Percentiles rank a stretch among this genome's conserved stretches.
Evolutionary conservation across 1,140 invertebrate species (phyloP).

Genomic region (Octopus bimaculoides): DNA sequence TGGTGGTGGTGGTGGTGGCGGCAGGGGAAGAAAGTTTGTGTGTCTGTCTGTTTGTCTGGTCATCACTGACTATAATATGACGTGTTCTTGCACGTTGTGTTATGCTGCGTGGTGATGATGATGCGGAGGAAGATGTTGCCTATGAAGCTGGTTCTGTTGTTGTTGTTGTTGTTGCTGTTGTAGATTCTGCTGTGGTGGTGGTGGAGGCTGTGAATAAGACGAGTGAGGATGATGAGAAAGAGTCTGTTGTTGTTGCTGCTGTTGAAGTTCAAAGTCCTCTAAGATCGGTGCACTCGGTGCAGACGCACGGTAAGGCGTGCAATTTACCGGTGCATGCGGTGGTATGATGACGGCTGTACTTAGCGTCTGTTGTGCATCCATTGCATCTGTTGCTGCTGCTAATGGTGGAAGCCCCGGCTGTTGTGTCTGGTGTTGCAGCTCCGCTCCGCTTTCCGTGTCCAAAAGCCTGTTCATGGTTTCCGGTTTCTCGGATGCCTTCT

Average conservation of each 20-base stretch:
- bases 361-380: neutral
- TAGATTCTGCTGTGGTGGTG: neutral
- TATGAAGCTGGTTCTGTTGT: neutral
- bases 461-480: conserved; percentile 1
- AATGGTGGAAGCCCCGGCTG: neutral
- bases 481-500: neutral
- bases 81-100: neutral
- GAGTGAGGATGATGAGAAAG: neutral
- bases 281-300: neutral
- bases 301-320: neutral
- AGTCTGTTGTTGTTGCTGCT: neutral
- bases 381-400: neutral
- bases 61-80: neutral
- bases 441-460: neutral
- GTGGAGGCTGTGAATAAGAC: neutral
- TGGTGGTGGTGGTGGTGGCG: neutral
- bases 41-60: neutral
- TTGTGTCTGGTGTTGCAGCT: neutral
- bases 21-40: neutral
- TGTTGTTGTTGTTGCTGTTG: neutral
- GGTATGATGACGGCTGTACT: no score
- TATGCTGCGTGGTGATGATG: neutral
- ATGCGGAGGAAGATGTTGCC: neutral
- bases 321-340: no score
- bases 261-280: neutral